Evolutionary conservation across 2,797 vertebrate species (phyloP).

Genomic region (Catharus ustulatus): DNA sequence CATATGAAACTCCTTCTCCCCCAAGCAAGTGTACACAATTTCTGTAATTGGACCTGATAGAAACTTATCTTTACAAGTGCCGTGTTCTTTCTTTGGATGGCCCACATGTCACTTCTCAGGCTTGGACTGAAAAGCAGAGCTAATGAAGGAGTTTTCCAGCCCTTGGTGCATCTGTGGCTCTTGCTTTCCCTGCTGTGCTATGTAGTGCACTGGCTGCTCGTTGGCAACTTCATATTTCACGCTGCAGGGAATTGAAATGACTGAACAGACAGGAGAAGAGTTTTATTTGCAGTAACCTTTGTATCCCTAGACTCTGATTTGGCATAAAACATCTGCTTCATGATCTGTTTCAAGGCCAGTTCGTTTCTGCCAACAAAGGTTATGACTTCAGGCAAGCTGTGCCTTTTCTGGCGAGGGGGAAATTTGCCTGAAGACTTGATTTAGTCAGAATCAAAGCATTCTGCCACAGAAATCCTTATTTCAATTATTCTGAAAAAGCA

Average conservation of each 20-base stretch:
- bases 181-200: constrained; percentile 65
- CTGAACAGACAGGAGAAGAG: constrained; percentile 77
- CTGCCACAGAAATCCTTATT: constrained; percentile 71
- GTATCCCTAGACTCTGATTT: constrained; percentile 79
- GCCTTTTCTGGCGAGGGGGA: constrained; percentile 54
- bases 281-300: constrained; percentile 77
- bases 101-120: neutral
- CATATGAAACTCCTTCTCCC: neutral
- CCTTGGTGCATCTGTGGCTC: constrained; percentile 70
- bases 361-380: constrained; percentile 75
- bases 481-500: constrained; percentile 69
- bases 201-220: constrained; percentile 69
- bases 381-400: constrained; percentile 78
- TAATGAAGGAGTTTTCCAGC: constrained; percentile 69
- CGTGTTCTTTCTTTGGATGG: neutral
- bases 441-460: constrained; percentile 75
- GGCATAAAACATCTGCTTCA: constrained; percentile 81
- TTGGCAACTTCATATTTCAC: constrained; percentile 81
- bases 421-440: constrained; percentile 75
- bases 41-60: neutral
- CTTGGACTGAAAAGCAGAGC: constrained; percentile 32
- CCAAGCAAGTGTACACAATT: neutral
- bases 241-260: constrained; percentile 77
- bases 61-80: neutral
- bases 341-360: constrained; percentile 79